Percentiles rank a stretch among this genome's conserved stretches.
phyloP scores from a whole-genome alignment of 2,113 vertebrate genomes.

The Lepus americanus region DNA sequence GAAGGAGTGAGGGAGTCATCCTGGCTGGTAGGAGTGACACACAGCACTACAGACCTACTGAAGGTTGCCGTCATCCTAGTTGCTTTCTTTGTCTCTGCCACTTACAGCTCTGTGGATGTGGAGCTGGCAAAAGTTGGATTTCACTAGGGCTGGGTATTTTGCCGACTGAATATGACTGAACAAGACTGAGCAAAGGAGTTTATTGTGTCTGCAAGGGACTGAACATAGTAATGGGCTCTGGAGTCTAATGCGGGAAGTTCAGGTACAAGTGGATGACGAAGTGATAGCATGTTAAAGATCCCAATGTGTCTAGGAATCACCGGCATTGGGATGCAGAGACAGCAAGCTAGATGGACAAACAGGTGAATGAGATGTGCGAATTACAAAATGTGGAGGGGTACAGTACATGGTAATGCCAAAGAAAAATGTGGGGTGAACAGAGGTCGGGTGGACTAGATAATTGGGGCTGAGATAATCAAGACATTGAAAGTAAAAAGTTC shows the following conservation, averaged over 20 bases:
- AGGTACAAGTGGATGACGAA: background rate
- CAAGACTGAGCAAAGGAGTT: background rate
- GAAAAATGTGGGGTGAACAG: background rate
- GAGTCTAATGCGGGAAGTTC: background rate
- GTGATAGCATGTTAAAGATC: background rate
- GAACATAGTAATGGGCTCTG: background rate
- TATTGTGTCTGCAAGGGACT: background rate
- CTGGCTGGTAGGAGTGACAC: background rate
- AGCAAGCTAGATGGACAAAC: background rate
- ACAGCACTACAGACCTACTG: background rate
- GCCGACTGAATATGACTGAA: background rate
- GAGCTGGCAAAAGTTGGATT: background rate
- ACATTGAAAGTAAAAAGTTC: background rate
- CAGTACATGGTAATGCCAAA: background rate
- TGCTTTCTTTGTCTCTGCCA: slow-evolving; percentile 12
- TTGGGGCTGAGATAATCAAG: background rate
- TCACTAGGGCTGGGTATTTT: background rate
- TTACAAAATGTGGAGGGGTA: background rate
- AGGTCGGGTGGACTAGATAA: background rate
- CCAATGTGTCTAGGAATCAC: background rate
- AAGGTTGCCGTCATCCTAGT: background rate
- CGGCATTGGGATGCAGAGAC: background rate
- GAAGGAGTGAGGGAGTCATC: slow-evolving; percentile 73
- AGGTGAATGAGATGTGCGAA: background rate
- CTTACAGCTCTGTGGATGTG: background rate